These are phyloP conservation scores for Epinephelus cyanopodus DNA, from an alignment of 2,113 vertebrate species.

Conservation along the genomic window DNA sequence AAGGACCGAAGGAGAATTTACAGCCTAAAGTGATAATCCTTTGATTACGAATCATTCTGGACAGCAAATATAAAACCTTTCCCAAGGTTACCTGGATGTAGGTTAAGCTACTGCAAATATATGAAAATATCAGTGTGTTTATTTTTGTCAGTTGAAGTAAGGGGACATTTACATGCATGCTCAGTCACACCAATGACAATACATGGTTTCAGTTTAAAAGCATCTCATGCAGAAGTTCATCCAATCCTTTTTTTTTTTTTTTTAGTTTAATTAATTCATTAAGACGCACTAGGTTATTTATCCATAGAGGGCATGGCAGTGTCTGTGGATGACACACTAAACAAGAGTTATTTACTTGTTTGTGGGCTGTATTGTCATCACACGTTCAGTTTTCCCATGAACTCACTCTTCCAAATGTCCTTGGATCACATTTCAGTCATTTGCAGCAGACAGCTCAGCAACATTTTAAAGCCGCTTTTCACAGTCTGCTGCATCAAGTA, in stretches of 20 bases:
- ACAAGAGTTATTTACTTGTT: not conserved
- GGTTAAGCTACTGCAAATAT: not conserved
- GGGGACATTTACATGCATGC: not conserved
- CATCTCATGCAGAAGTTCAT: not conserved
- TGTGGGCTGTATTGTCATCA: not conserved
- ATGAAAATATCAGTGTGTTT: not conserved
- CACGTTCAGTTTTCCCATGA: constrained; percentile 22
- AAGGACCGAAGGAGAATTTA: not conserved
- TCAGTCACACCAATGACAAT: not conserved
- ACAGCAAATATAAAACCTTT: not conserved
- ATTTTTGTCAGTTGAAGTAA: not conserved
- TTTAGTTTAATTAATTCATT: not conserved
- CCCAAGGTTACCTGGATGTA: not conserved
- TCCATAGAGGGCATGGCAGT: not conserved
- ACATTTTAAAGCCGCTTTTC: constrained; percentile 48
- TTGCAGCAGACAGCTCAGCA: constrained; percentile 28
- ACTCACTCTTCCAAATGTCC: constrained; percentile 3
- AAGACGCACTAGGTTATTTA: not conserved
- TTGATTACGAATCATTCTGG: constrained; percentile 15
- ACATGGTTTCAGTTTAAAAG: not conserved
- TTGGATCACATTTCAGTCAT: constrained; percentile 31
- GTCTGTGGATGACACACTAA: not conserved
- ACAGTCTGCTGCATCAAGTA: constrained; percentile 30
- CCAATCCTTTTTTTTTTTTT: too few species aligned
- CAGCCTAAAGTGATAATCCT: not conserved